phyloP scores from a whole-genome alignment of 2,113 vertebrate species.

The Nibea coibor region DNA sequence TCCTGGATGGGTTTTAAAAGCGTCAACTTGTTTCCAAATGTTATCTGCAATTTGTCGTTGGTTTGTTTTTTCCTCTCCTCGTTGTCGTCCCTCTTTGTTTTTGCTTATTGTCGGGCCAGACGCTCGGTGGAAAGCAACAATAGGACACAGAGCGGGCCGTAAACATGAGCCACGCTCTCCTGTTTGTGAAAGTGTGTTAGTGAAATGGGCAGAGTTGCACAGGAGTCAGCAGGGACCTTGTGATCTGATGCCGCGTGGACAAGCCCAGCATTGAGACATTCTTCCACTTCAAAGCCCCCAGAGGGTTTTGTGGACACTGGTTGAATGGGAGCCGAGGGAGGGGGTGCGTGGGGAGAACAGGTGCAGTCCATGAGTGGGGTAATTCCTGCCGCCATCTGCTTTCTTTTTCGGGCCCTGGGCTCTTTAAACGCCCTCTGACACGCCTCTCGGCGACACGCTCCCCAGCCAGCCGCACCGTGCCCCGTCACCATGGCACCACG shows the following conservation, averaged over 20 bases:
- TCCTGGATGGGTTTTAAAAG: constrained; percentile 15
- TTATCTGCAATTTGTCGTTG: constrained; percentile 38
- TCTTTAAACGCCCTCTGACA: constrained; percentile 81
- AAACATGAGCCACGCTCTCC: constrained; percentile 51
- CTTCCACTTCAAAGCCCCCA: constrained; percentile 81
- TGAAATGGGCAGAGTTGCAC: constrained; percentile 22
- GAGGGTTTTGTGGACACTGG: constrained; percentile 76
- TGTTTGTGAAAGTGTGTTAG: constrained; percentile 54
- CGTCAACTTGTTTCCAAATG: neutral
- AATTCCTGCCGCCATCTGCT: constrained; percentile 84
- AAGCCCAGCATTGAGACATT: constrained; percentile 78
- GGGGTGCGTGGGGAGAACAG: constrained; percentile 77
- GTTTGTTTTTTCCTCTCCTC: constrained; percentile 27
- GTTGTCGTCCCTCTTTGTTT: constrained; percentile 15
- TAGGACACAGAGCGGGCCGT: constrained; percentile 21
- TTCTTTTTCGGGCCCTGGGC: constrained; percentile 73
- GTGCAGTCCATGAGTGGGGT: constrained; percentile 80
- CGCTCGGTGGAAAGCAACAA: constrained; percentile 39
- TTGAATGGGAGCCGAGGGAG: constrained; percentile 76
- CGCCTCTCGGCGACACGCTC: constrained; percentile 75
- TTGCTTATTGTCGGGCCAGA: constrained; percentile 43
- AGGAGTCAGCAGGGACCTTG: constrained; percentile 66
- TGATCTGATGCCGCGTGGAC: constrained; percentile 67
- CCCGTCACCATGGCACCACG: constrained; percentile 80
- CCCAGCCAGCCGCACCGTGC: constrained; percentile 56